A percentile compares a stretch with the other conserved stretches of the same genome.
Evolutionary conservation across 2,888 invertebrate genomes (phyloP).

Genomic region (Dicyrtoma fusca): DNA sequence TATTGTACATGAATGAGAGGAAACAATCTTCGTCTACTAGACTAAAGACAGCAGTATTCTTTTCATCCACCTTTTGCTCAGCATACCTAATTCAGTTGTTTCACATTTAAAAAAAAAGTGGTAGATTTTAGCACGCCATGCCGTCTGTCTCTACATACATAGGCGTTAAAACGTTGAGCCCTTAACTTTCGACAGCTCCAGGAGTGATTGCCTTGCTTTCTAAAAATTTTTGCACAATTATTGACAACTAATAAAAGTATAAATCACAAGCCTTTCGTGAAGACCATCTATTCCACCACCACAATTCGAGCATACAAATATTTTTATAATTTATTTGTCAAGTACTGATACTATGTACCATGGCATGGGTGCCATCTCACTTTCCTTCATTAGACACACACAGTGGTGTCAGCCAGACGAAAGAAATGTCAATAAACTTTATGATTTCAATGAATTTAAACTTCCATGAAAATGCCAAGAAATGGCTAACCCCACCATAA

Average conservation of each 20-base stretch:
- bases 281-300: background rate
- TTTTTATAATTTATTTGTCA: constrained; percentile 10
- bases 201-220: constrained; percentile 1
- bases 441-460: too few species aligned
- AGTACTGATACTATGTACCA: too few species aligned
- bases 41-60: too few species aligned
- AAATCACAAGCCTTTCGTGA: constrained; percentile 3
- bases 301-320: background rate
- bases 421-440: too few species aligned
- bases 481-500: too few species aligned
- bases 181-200: constrained; percentile 1
- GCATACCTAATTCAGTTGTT: constrained; percentile 10
- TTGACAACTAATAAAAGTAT: constrained; percentile 23
- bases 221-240: constrained; percentile 20
- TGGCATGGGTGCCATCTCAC: too few species aligned
- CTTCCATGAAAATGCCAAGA: too few species aligned
- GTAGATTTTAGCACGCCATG: constrained; percentile 13
- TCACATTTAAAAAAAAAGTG: background rate
- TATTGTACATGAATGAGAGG: too few species aligned
- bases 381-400: too few species aligned
- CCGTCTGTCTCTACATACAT: background rate
- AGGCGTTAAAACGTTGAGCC: constrained; percentile 18
- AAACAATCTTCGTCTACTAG: too few species aligned
- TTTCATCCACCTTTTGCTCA: background rate
- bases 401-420: too few species aligned